Base-by-base conservation (phyloP, 2,113 vertebrate genomes). In the Myodes glareolus region DNA sequence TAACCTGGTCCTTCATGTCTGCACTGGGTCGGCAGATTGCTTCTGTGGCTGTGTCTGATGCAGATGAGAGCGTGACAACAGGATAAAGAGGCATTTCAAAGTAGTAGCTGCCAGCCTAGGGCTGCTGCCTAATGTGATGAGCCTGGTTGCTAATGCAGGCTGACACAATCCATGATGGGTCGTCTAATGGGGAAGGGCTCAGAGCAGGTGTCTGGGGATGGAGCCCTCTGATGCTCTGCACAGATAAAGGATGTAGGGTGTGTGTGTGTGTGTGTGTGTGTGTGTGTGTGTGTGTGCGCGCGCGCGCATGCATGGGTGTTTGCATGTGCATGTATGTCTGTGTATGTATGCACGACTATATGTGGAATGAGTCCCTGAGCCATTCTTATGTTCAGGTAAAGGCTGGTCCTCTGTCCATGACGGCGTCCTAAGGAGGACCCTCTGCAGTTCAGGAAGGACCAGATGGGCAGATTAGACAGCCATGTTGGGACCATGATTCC, bases 101-200 rank as follows among this genome's bases (percentile, higher is more conserved):
- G 12, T 36, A 95, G 97, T 91, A 84, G 55, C 97, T 98, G 98
- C 97, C 98, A 97, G 98, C 84, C 55, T 93, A 12, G 89, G 97
- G 97, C 96, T 90, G 73, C 95, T 58, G 98, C 97, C 94, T 93
- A 92, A 97, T 70, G 97, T 98, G 98, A 98, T 0, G 65, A 97
- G 98, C 97, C 97, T 90, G 97, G 67, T 45, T 6, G 81, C 97
- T 98, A 98, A 99, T 97, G 94, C 89, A 76, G 95, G 70, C 97
- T 96, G 98, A 98, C 98, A 97, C 4, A 7, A 96, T 2, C 98
- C 98, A 96, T 92, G 98, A 98, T 96, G 97, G 96, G 63, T 90
- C 76, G 10, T 77, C 95, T 97, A 97, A 45, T 31, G 27, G 91
- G 58, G 92, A 84, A 55, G 80, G 94, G 88, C 96, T 90, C 76